Evolutionary conservation across 2,888 invertebrate species (phyloP), one percentile per base, ranked within the genome.

Genomic region (Odontocerum albicorne): DNA sequence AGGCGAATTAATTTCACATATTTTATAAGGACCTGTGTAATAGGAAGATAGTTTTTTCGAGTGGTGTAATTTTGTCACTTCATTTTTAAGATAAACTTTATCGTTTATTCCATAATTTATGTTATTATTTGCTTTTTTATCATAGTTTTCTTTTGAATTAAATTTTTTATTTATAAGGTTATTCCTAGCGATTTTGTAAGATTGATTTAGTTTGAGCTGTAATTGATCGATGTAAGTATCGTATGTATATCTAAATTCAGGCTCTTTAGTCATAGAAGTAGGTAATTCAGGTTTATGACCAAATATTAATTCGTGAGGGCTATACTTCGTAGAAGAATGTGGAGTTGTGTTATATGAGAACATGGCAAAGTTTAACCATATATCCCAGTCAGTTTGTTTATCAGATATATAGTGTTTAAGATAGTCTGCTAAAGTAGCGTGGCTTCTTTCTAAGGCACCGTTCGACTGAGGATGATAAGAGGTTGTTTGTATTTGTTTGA

Each of bases 381-480:
- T n/a, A 46, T 68, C 66, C 67, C 69, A 70, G 50, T 68, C 62
- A 3, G 51, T 51, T 58, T 64, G 63, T 10, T 65, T 50, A 17
- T 49, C 3, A n/a, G 62, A 63, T 3, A 67, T 65, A 49, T 62
- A 67, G 50, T 66, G 64, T 52, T 64, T 63, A 1, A 70, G 27
- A 50, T 66, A 66, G 15, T 66, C 65, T 4, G 60, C 62, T 19
- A 69, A 36, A 1, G 66, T 66, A 13, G 60, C 39, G 46, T 71
- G 68, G 20, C 61, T 63, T 17, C 69, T 53, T 59, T 68, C 69
- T 4, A 67, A 40, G 1, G 64, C 61, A 3, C 67, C 66, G 33
- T 67, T 68, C 4, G 58, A 61, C 62, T 66, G 63, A 1, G 66
- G 66, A 49, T 65, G 64, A 54, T 67, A 67, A 0, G 65, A 62